Conservation (phyloP, 2,113 vertebrate species). For the Arvicanthis niloticus region DNA sequence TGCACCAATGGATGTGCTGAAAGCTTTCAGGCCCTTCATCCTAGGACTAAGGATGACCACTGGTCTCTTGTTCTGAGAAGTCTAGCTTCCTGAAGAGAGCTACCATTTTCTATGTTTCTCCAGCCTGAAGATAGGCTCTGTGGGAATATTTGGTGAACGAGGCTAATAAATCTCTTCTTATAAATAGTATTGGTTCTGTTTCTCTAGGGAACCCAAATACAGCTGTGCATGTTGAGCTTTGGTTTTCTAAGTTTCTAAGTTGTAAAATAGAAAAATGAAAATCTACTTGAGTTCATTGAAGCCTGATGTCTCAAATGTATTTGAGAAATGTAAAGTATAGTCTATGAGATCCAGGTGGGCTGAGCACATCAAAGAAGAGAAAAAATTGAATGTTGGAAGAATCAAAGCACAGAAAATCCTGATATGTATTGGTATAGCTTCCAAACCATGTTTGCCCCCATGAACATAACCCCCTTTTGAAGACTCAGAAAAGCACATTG, state of each 20-base stretch:
- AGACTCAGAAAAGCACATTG: neutral
- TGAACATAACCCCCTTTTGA: neutral
- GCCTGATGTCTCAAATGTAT: neutral
- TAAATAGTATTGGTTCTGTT: neutral
- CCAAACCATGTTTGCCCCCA: neutral
- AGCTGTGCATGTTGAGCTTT: neutral
- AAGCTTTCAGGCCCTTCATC: neutral
- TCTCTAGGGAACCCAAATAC: neutral
- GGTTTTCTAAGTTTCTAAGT: neutral
- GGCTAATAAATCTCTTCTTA: neutral
- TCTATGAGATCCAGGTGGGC: neutral
- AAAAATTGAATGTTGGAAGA: neutral
- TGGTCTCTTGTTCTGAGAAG: neutral
- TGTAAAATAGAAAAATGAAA: neutral
- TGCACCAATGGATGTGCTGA: neutral
- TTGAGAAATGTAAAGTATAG: neutral
- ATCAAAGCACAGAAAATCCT: neutral
- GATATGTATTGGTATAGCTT: no score
- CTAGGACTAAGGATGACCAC: no score
- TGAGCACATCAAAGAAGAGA: neutral
- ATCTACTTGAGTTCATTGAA: neutral
- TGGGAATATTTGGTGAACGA: neutral
- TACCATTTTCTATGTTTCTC: neutral
- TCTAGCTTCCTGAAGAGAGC: neutral
- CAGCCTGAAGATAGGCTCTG: neutral